Conservation (phyloP, 30 jellyfish, hydroid and myxozoan genomes). For the Morbakka virulenta region DNA sequence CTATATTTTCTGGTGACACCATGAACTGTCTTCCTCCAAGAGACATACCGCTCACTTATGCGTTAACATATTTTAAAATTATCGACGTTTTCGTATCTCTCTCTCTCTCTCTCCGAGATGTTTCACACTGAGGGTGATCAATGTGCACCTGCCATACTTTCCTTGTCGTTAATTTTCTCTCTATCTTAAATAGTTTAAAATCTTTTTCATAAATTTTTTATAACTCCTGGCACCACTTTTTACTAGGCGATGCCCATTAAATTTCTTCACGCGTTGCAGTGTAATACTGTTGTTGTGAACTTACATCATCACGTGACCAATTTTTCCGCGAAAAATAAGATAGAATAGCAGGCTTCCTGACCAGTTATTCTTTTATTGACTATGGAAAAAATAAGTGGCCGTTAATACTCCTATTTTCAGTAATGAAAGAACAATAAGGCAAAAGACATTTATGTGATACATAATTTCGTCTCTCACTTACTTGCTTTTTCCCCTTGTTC, state of each 20-base stretch:
- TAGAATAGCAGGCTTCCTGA: slow-evolving; percentile 33
- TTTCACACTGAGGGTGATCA: slow-evolving; percentile 43
- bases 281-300: slow-evolving; percentile 34
- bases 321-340: slow-evolving; percentile 19
- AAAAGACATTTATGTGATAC: neutral
- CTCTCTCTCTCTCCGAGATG: slow-evolving; percentile 46
- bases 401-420: too few species aligned
- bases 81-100: slow-evolving; percentile 22
- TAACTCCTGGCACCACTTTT: too few species aligned
- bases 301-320: slow-evolving; percentile 50
- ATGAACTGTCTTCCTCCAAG: slow-evolving; percentile 34
- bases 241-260: neutral
- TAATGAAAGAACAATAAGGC: too few species aligned
- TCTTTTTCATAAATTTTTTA: too few species aligned
- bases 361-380: slow-evolving; percentile 19
- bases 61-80: slow-evolving; percentile 19
- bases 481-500: slow-evolving; percentile 71
- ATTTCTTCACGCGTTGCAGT: slow-evolving; percentile 22
- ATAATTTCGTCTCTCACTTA: neutral
- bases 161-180: neutral
- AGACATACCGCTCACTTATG: slow-evolving; percentile 34
- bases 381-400: neutral
- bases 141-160: slow-evolving; percentile 39
- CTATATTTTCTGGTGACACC: too few species aligned
- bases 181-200: neutral